These are phyloP conservation scores for Alouatta palliata DNA, from an alignment of 2,113 vertebrate genomes.

Conservation along the genomic window DNA sequence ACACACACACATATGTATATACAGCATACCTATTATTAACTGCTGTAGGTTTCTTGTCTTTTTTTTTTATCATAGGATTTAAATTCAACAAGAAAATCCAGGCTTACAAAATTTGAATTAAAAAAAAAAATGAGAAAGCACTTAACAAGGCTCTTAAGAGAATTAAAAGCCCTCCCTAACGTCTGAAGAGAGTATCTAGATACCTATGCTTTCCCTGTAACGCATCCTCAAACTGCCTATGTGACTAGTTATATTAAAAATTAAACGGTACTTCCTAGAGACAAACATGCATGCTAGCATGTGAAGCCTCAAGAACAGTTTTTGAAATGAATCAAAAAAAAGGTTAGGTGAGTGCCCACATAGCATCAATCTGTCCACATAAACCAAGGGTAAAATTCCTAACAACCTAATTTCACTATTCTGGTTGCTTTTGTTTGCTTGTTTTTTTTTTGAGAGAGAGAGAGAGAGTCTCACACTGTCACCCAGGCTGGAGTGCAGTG, in stretches of 20 bases:
- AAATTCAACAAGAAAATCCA: slow-evolving; percentile 39
- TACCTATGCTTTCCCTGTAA: not conserved
- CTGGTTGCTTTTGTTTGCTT: not conserved
- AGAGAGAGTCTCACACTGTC: too few species aligned
- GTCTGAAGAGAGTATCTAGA: not conserved
- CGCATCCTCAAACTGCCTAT: not conserved
- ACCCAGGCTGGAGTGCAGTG: too few species aligned
- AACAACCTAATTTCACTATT: not conserved
- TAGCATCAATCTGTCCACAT: not conserved
- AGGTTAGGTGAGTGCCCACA: not conserved
- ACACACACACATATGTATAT: too few species aligned
- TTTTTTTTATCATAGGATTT: slow-evolving; percentile 14
- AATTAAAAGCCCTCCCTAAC: not conserved
- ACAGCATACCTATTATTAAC: not conserved
- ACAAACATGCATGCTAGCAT: not conserved
- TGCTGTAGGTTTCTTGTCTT: not conserved
- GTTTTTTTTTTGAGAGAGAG: too few species aligned
- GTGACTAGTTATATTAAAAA: not conserved
- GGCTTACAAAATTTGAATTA: not conserved
- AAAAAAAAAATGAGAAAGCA: not conserved
- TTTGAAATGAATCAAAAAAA: not conserved
- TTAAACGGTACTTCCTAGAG: not conserved
- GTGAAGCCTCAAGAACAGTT: not conserved
- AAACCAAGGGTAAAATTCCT: not conserved
- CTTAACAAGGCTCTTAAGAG: not conserved